Conservation (phyloP, 23 tunicate species). For the Corella eumyota region DNA sequence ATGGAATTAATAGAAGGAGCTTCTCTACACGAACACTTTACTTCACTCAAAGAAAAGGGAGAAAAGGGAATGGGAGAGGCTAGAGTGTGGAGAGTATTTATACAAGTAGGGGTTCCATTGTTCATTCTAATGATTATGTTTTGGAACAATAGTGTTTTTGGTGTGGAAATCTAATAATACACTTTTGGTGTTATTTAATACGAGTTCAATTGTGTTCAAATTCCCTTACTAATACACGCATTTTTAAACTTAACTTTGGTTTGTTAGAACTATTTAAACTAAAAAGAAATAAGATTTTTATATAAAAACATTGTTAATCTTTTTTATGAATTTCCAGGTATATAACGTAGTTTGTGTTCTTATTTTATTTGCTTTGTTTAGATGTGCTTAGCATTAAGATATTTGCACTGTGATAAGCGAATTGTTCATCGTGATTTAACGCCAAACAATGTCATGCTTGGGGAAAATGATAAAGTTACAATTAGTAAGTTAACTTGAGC, state of each 20-base stretch:
- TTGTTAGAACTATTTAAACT: too few relatives aligned
- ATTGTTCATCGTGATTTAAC: conserved; percentile 90
- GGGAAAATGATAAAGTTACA: conserved; percentile 95
- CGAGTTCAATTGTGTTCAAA: too few relatives aligned
- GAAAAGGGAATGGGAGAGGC: conserved; percentile 79
- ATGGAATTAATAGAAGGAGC: conserved; percentile 97
- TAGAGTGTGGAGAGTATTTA: conserved; percentile 79
- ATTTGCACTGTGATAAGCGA: conserved; percentile 72
- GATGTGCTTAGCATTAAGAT: conserved; percentile 84
- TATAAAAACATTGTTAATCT: too few relatives aligned
- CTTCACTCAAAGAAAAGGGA: conserved; percentile 74
- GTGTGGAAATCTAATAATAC: neutral
- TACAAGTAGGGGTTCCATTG: conserved; percentile 29
- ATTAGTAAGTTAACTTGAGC: conserved; percentile 42
- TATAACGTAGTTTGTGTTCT: too few relatives aligned
- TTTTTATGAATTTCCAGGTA: too few relatives aligned
- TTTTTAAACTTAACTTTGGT: too few relatives aligned
- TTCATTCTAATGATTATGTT: neutral
- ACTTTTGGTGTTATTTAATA: too few relatives aligned
- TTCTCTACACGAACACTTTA: conserved; percentile 87
- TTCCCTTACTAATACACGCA: too few relatives aligned
- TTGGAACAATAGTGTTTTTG: neutral
- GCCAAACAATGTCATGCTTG: conserved; percentile 84
- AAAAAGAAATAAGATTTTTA: too few relatives aligned
- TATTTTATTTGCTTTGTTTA: conserved; percentile 6